Evolutionary conservation across 2,797 vertebrate species (phyloP), one percentile per base, ranked within the genome.

Genomic region (Dipus sagitta): DNA sequence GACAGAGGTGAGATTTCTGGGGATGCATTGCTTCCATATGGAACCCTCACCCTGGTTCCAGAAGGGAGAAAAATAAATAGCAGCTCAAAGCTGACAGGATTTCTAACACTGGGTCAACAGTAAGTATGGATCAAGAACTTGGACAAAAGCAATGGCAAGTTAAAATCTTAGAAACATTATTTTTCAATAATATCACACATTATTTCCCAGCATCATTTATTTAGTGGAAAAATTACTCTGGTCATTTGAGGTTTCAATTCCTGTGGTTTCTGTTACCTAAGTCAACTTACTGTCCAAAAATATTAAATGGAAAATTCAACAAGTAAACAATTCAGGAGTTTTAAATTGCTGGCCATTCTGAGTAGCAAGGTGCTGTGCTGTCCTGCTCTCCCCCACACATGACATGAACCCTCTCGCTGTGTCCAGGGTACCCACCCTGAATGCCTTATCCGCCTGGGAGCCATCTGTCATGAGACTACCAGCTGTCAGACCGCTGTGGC

Each of bases 151-250:
- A 79, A 76, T 24, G n/a, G 62, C 62, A 87, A 87, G 28, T 93
- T 42, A 54, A 88, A 82, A 80, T 68, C 64, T 65, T 47, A 17
- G 88, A 92, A 92, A 14, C 34, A 90, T 83, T 91, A 83, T n/a
- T 84, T 92, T 67, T 85, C 65, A 88, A 54, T 28, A 79, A 20
- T 30, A 72, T 62, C 80, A 92, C 86, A 23, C 1, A 75, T 78
- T 84, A 75, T 78, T 84, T 88, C 28, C 58, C 52, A 93, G 47
- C 42, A 74, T 77, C 60, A 84, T 92, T 72, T 87, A 88, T 67
- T 75, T 85, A 58, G n/a, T 89, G 54, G 75, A 77, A 34, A 94
- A 88, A 92, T 68, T 24, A 60, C 9, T 23, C 26, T n/a, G 78
- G 79, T 30, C 28, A 77, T 65, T 65, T 32, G 64, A 72, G 42